Conservation (phyloP, 2,113 vertebrate genomes). For the Syngnathoides biaculeatus region DNA sequence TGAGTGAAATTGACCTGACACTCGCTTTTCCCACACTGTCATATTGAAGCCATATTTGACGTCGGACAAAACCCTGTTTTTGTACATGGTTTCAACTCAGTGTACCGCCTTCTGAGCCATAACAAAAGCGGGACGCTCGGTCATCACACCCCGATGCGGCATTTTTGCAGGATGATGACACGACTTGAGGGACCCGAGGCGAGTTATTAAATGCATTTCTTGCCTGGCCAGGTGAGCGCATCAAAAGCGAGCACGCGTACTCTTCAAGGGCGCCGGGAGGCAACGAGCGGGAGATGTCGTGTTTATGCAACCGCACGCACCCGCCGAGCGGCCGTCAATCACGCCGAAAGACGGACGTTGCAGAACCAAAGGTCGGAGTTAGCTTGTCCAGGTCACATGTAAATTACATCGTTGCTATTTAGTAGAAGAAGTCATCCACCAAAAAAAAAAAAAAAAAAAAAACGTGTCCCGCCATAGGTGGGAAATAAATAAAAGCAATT, state of each 20-base stretch:
- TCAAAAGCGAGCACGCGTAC: conserved; percentile 34
- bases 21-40: no score
- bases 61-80: no score
- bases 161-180: neutral
- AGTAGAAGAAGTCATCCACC: neutral
- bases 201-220: conserved; percentile 9
- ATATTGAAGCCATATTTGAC: no score
- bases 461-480: no score
- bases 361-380: conserved; percentile 21
- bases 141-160: neutral
- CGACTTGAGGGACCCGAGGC: conserved; percentile 12
- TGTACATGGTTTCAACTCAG: no score
- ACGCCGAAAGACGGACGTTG: conserved; percentile 27
- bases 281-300: conserved; percentile 30
- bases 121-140: neutral
- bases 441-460: neutral
- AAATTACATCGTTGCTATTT: neutral
- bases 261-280: conserved; percentile 13
- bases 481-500: no score
- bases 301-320: conserved; percentile 40
- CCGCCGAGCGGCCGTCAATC: conserved; percentile 39
- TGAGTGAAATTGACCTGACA: no score
- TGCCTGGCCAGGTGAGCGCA: conserved; percentile 11
- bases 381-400: conserved; percentile 3
- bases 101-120: neutral